A percentile compares a stretch with the other conserved stretches of the same genome.
Conservation (phyloP, 2,113 vertebrate species). For the Notothenia rossii region DNA sequence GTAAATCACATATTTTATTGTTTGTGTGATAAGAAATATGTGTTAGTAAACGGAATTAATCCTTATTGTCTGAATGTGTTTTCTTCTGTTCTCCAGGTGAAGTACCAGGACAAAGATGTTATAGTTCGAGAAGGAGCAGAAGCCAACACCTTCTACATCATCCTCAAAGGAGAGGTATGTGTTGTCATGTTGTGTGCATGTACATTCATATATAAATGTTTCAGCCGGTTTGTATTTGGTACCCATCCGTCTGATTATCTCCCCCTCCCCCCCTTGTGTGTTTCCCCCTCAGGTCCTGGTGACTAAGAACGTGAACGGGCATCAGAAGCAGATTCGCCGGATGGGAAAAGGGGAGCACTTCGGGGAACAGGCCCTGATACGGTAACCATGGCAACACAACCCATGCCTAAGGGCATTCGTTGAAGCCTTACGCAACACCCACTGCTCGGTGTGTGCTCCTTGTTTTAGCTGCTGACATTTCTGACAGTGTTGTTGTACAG, state of each 20-base stretch:
- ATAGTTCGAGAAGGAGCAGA: constrained; percentile 86
- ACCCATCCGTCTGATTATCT: background rate
- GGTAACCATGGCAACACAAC: constrained; percentile 77
- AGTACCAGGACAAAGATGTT: constrained; percentile 81
- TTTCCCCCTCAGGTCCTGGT: constrained; percentile 81
- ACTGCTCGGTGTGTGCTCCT: background rate
- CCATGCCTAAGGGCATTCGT: constrained; percentile 24
- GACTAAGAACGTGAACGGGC: constrained; percentile 79
- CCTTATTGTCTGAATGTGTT: background rate
- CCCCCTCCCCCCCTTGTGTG: background rate
- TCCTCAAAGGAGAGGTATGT: constrained; percentile 88
- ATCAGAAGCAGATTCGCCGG: constrained; percentile 82
- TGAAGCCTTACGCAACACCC: constrained; percentile 8
- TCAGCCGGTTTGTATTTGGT: background rate
- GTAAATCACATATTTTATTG: background rate
- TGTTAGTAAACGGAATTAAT: background rate
- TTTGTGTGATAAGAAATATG: background rate
- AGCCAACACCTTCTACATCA: constrained; percentile 86
- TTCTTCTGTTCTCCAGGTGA: constrained; percentile 72
- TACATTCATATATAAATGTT: background rate
- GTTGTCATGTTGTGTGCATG: background rate
- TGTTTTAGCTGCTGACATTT: constrained; percentile 3
- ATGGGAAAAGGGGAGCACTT: constrained; percentile 87
- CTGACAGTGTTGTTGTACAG: constrained; percentile 10
- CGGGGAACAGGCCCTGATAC: constrained; percentile 88